A percentile compares a stretch with the other conserved stretches of the same genome.
These are phyloP conservation scores for Uria aalge DNA, from an alignment of 2,113 vertebrate genomes.

Conservation along the genomic window DNA sequence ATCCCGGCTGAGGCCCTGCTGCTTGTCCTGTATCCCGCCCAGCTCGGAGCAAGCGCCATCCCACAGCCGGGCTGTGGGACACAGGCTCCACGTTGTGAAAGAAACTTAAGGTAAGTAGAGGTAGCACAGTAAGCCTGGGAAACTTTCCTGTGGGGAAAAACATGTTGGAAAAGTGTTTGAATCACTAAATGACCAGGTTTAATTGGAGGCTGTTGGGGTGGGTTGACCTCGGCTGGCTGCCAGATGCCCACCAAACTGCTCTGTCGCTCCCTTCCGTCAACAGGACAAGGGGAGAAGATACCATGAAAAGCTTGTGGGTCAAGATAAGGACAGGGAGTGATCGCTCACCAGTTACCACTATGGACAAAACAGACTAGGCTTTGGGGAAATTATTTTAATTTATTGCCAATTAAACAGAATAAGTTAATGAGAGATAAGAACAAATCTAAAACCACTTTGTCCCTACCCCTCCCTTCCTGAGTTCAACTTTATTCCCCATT, in stretches of 20 bases:
- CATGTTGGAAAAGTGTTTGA: not conserved
- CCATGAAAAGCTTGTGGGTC: fast-evolving
- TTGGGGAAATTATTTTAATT: not conserved
- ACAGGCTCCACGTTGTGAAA: fast-evolving
- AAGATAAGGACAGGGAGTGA: not conserved
- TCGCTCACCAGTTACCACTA: not conserved
- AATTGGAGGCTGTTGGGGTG: not conserved
- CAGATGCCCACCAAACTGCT: too few species aligned
- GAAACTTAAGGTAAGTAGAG: not conserved
- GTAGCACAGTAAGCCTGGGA: not conserved
- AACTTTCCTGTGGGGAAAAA: not conserved
- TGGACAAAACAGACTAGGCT: not conserved
- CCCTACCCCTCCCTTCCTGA: not conserved
- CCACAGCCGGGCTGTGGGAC: fast-evolving
- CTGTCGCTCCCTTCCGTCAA: fast-evolving
- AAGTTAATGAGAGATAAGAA: not conserved
- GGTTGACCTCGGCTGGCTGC: not conserved
- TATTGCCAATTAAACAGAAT: not conserved
- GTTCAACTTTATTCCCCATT: not conserved
- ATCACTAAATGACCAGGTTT: not conserved
- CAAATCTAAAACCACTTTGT: not conserved
- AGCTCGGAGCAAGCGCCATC: fast-evolving
- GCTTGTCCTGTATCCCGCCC: not conserved
- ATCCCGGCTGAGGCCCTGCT: not conserved
- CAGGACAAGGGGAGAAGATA: not conserved